phyloP scores from a whole-genome alignment of 2,888 invertebrate species.

The Eupsilia transversa region DNA sequence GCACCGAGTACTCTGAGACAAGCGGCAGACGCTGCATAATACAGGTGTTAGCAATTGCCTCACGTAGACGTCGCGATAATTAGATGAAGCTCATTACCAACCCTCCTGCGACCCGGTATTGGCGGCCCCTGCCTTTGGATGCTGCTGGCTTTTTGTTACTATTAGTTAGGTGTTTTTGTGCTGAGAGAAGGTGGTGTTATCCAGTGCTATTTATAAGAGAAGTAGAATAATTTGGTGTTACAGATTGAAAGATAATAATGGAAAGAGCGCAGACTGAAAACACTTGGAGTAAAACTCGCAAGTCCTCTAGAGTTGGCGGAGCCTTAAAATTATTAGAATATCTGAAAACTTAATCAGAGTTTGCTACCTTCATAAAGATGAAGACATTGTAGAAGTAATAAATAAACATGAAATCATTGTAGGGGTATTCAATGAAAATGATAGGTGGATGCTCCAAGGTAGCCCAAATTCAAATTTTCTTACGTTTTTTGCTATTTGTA shows the following conservation, averaged over 20 bases:
- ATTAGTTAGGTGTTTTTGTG: conserved; percentile 61
- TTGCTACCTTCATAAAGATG: background rate
- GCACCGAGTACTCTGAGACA: conserved; percentile 37
- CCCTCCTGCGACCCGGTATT: conserved; percentile 67
- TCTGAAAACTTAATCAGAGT: background rate
- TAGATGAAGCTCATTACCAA: conserved; percentile 79
- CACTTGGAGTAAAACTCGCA: background rate
- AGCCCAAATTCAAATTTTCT: no score
- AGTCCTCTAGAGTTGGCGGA: no score
- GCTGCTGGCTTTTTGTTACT: conserved; percentile 54
- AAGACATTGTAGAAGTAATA: background rate
- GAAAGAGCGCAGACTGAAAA: background rate
- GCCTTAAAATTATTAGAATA: no score
- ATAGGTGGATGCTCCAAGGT: no score
- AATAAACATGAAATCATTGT: no score
- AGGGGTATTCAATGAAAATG: background rate
- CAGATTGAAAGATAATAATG: background rate
- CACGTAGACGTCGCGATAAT: conserved; percentile 76
- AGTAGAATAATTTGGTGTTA: background rate
- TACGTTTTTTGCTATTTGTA: no score
- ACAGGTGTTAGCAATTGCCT: conserved; percentile 79
- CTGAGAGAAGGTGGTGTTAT: conserved; percentile 5
- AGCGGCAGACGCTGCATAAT: conserved; percentile 64
- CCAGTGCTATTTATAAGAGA: background rate
- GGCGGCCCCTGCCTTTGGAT: conserved; percentile 59